Evolutionary conservation across 2,888 invertebrate genomes (phyloP).

Genomic region (Carterocephalus palaemon): DNA sequence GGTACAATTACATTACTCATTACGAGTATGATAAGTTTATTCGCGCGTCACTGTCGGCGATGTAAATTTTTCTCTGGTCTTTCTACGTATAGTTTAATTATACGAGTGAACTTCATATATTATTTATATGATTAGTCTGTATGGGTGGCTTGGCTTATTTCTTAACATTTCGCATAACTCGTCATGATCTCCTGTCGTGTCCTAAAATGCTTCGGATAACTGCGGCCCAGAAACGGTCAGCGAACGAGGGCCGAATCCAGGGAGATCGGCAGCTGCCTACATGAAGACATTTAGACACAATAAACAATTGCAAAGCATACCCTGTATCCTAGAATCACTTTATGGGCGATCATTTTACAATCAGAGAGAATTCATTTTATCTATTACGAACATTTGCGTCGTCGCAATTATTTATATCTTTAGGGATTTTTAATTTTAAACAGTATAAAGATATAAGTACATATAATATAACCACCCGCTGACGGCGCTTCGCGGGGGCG

Average conservation of each 20-base stretch:
- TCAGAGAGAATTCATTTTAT: slow-evolving; percentile 71
- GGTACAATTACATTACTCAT: too few species aligned
- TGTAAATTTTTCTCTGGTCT: too few species aligned
- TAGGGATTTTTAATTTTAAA: slow-evolving; percentile 65
- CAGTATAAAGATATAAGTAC: slow-evolving; percentile 71
- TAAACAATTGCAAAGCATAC: slow-evolving; percentile 96
- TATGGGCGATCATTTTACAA: slow-evolving; percentile 80
- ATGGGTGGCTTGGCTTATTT: too few species aligned
- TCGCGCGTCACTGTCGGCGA: too few species aligned
- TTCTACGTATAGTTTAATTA: too few species aligned
- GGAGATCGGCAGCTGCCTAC: slow-evolving; percentile 66
- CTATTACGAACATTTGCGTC: slow-evolving; percentile 70
- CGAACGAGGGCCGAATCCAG: slow-evolving; percentile 45
- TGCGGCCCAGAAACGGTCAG: slow-evolving; percentile 34
- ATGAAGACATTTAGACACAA: slow-evolving; percentile 81
- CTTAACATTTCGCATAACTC: slow-evolving; percentile 23
- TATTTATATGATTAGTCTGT: too few species aligned
- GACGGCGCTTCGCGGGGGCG: slow-evolving; percentile 47
- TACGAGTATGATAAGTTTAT: too few species aligned
- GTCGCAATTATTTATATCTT: slow-evolving; percentile 67
- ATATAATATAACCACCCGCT: slow-evolving; percentile 59
- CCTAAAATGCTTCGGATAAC: slow-evolving; percentile 2
- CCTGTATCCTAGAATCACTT: slow-evolving; percentile 95
- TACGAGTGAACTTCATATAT: too few species aligned
- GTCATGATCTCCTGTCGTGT: slow-evolving; percentile 16